Evolutionary conservation across 2,888 invertebrate species (phyloP), one percentile per base, ranked within the genome.

Genomic region (Timema cristinae): DNA sequence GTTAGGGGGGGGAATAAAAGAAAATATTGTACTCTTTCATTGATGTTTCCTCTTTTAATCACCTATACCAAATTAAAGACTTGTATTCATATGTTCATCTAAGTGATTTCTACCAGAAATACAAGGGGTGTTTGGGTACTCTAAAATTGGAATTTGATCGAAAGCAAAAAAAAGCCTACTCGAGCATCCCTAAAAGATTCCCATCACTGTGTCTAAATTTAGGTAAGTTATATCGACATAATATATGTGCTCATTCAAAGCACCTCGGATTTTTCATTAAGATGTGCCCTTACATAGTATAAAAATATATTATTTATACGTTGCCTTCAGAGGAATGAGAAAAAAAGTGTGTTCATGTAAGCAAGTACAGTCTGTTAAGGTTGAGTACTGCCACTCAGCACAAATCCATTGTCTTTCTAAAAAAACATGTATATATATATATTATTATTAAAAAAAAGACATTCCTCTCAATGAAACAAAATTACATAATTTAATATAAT

Each of bases 351-450:
- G 63, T 4, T 63, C 9, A 63, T 10, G 48, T 32, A 63, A 32
- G 11, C 47, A 47, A 13, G 47, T 63, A 11, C 6, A 32, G 9
- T 32, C 6, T 32, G 48, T 47, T 32, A 63, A 48, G 48, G 47
- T 63, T 63, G 10, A 32, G 32, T 32, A 63, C 48, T 63, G 63
- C 32, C 32, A 63, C 48, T 32, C 15, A 63, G 63, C 63, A 63
- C 63, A 63, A 63, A 63, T 63, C 32, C 63, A 63, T 13, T 63
- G 63, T 63, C 63, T 63, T 63, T 63, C 63, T 63, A 47, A 63
- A 63, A 47, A 47, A 63, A 63, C 63, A 32, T 47, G 63, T 63
- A 47, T 47, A 32, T 63, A 48, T 63, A 63, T 32, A 10, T 47
- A 63, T 9, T n/a, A n/a, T n/a, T n/a, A n/a, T n/a, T n/a, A n/a